phyloP scores from a whole-genome alignment of 2,797 vertebrate species.

The Sciaenops ocellatus region DNA sequence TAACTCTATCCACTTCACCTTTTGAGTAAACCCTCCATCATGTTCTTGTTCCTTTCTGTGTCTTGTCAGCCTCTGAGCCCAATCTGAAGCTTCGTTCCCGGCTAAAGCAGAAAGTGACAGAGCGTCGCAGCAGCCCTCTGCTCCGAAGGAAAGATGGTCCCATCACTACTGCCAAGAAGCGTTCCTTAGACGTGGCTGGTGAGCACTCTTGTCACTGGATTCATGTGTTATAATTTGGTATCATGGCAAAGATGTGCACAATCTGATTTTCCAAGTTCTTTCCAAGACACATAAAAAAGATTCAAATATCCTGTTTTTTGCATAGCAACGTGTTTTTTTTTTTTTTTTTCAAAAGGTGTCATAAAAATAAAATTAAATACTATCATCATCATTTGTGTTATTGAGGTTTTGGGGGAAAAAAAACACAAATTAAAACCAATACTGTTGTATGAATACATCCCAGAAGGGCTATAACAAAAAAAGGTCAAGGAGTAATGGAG shows the following conservation, averaged over 20 bases:
- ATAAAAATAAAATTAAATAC: not conserved
- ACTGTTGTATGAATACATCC: not conserved
- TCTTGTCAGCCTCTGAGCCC: slow-evolving; percentile 92
- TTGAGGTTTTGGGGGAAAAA: not conserved
- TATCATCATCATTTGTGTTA: not conserved
- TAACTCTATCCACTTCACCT: not conserved
- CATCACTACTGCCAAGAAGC: slow-evolving; percentile 91
- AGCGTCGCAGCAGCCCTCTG: slow-evolving; percentile 95
- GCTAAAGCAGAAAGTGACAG: slow-evolving; percentile 98
- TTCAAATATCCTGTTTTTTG: not conserved
- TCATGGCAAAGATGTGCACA: not conserved
- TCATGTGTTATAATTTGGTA: not conserved
- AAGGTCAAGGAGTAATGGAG: not conserved
- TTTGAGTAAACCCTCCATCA: not conserved
- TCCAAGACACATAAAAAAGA: not conserved
- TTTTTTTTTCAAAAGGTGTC: slow-evolving; percentile 6
- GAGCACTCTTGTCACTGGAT: slow-evolving; percentile 20
- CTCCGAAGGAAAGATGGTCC: slow-evolving; percentile 94
- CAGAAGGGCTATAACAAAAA: not conserved
- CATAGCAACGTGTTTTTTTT: not conserved
- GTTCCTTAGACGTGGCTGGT: slow-evolving; percentile 94
- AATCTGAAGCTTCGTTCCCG: slow-evolving; percentile 96
- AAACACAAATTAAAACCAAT: not conserved
- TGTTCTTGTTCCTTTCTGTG: not conserved
- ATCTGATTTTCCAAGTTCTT: not conserved